Conservation (phyloP, 2,113 vertebrate genomes). For the Kryptolebias marmoratus region DNA sequence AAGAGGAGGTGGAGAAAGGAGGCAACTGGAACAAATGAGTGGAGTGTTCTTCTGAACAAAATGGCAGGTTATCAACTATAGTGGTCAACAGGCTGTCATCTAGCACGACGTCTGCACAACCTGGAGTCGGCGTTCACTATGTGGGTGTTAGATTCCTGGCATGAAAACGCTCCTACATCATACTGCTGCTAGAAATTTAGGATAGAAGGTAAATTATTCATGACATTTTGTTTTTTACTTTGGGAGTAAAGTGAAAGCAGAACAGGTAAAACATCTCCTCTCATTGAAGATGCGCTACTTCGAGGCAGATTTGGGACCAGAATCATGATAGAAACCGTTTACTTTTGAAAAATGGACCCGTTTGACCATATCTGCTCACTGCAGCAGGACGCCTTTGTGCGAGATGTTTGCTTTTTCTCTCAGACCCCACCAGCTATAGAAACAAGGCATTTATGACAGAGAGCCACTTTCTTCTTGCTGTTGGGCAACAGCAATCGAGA, state of each 20-base stretch:
- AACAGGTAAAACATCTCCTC: slow-evolving; percentile 21
- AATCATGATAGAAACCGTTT: slow-evolving; percentile 34
- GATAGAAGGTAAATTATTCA: slow-evolving; percentile 38
- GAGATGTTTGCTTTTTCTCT: slow-evolving; percentile 28
- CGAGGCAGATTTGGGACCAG: slow-evolving; percentile 33
- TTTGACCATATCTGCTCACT: slow-evolving; percentile 44
- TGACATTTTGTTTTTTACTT: slow-evolving; percentile 31
- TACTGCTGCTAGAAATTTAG: slow-evolving; percentile 7
- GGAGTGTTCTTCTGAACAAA: slow-evolving; percentile 20
- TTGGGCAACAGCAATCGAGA: slow-evolving; percentile 26
- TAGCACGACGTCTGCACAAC: slow-evolving; percentile 21
- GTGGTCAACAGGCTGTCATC: slow-evolving; percentile 12
- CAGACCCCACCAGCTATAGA: slow-evolving; percentile 18
- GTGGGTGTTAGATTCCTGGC: slow-evolving; percentile 63
- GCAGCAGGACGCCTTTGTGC: slow-evolving; percentile 38
- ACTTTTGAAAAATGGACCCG: slow-evolving; percentile 58
- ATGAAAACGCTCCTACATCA: slow-evolving; percentile 8
- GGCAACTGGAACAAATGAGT: not conserved
- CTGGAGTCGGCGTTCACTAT: slow-evolving; percentile 16
- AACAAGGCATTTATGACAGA: slow-evolving; percentile 34
- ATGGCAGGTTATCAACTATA: slow-evolving; percentile 15
- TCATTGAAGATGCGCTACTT: slow-evolving; percentile 14
- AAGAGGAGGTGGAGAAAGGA: slow-evolving; percentile 18
- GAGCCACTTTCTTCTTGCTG: slow-evolving; percentile 30
- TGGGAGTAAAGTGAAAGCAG: slow-evolving; percentile 8